Percentiles rank a stretch among this genome's conserved stretches.
Evolutionary conservation across 2,888 invertebrate genomes (phyloP).

Genomic region (Mesodorylaimus sp.): DNA sequence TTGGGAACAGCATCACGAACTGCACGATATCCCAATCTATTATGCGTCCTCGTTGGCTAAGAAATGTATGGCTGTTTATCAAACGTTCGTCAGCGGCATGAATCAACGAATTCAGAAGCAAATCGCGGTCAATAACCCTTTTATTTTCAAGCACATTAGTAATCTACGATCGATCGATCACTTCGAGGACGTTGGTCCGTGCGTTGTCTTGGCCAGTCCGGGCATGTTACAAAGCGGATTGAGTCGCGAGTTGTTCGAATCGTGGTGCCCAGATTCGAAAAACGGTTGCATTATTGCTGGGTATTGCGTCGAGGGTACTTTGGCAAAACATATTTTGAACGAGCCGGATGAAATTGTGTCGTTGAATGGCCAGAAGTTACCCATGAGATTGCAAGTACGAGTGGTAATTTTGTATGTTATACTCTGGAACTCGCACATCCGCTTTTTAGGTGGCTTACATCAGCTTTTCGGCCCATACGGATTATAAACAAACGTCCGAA

Average conservation of each 20-base stretch:
- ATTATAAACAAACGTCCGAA: slow-evolving; percentile 90
- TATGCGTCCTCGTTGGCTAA: slow-evolving; percentile 97
- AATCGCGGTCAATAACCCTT: slow-evolving; percentile 93
- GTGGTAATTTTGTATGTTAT: not conserved
- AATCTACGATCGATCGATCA: slow-evolving; percentile 31
- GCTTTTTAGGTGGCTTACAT: slow-evolving; percentile 98
- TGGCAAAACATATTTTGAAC: slow-evolving; percentile 58
- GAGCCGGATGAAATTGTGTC: slow-evolving; percentile 94
- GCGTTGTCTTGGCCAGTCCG: slow-evolving; percentile 97
- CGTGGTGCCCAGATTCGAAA: slow-evolving; percentile 93
- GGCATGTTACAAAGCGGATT: slow-evolving; percentile 99
- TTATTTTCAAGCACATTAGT: slow-evolving; percentile 83
- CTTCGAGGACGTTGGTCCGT: slow-evolving; percentile 71
- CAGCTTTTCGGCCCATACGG: slow-evolving; percentile 96
- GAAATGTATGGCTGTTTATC: slow-evolving; percentile 99
- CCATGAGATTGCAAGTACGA: slow-evolving; percentile 40
- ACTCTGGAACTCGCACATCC: not conserved
- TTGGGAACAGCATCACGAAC: slow-evolving; percentile 87
- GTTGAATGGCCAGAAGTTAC: slow-evolving; percentile 82
- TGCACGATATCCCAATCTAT: slow-evolving; percentile 96
- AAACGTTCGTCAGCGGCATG: slow-evolving; percentile 98
- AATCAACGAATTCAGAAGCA: slow-evolving; percentile 87
- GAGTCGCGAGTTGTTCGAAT: slow-evolving; percentile 88
- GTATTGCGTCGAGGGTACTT: slow-evolving; percentile 43
- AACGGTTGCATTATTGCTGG: slow-evolving; percentile 97